Base-by-base conservation (phyloP, 2,888 invertebrate genomes). In the Argyresthia goedartella region DNA sequence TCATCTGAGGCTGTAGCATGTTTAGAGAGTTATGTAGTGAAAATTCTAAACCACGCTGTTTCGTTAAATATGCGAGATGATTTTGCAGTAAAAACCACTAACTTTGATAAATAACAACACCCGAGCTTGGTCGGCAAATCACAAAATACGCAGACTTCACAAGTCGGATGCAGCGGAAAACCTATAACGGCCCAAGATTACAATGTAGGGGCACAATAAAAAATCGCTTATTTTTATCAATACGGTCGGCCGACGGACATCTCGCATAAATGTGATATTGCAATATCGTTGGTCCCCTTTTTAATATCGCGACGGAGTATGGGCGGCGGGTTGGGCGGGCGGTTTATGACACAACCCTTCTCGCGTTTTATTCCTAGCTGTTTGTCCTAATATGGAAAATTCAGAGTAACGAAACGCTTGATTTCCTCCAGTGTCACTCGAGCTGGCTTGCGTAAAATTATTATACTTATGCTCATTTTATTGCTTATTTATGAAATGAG, bases 261-360 rank as follows among this genome's bases (percentile, higher is more conserved):
- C 85, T 84, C 84, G 79, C 81, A 86, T 85, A 85, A 85, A 86
- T 84, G 86, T 85, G 85, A 86, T 84, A 85, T 85, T 82, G 85
- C 85, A 86, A 86, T 85, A 84, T 80, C 85, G 80, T 78, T 77
- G 76, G 84, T 80, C 85, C 85, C 85, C 79, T 85, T 85, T 86
- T 86, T 86, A 86, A 86, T 86, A 86, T 86, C 79, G 76, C 82
- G 77, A 75, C 81, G 84, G 85, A 79, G 81, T 45, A 10, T 16
- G 25, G 41, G 52, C 10, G 79, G 75, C 71, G 71, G 25, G 25
- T 25, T 25, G 25, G 25, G 75, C 71, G 81, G 78, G 68, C 82
- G 84, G 81, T 86, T 86, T 86, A 85, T 82, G 79, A 76, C 85
- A 70, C 80, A 85, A 85, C 85, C 85, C 85, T 85, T 86, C 74